Conservation (phyloP, 2,113 vertebrate genomes). For the Neomonachus schauinslandi region DNA sequence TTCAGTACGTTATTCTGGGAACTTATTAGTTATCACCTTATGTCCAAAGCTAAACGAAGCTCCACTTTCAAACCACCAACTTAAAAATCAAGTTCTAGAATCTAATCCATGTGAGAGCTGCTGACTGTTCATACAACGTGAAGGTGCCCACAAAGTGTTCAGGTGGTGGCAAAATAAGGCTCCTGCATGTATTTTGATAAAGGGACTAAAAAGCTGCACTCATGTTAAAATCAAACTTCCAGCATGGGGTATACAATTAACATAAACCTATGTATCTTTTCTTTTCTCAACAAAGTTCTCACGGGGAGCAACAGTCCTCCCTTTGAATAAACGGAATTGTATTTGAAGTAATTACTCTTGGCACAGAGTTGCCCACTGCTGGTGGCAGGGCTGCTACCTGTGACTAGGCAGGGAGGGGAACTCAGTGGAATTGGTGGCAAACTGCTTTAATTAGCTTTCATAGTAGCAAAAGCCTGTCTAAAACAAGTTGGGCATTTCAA, state of each 20-base stretch:
- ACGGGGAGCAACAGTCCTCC: background rate
- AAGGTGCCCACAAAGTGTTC: background rate
- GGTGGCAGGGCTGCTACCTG: conserved; percentile 48
- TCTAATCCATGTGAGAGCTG: background rate
- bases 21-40: background rate
- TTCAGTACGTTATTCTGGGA: conserved; percentile 4
- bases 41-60: background rate
- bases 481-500: conserved; percentile 67
- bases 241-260: background rate
- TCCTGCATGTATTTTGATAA: background rate
- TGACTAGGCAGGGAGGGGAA: conserved; percentile 32
- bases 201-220: background rate
- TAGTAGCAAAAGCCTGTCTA: conserved; percentile 46
- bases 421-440: conserved; percentile 40
- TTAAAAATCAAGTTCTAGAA: background rate
- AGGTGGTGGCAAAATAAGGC: background rate
- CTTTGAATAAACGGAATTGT: background rate
- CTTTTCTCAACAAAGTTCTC: background rate
- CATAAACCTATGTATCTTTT: conserved; percentile 27
- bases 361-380: conserved; percentile 69
- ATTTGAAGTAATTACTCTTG: conserved; percentile 57
- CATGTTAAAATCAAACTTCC: conserved; percentile 22
- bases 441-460: conserved; percentile 72
- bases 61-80: background rate
- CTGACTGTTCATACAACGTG: background rate